phyloP scores from a whole-genome alignment of 2,888 invertebrate genomes.

The Sturmia bella region DNA sequence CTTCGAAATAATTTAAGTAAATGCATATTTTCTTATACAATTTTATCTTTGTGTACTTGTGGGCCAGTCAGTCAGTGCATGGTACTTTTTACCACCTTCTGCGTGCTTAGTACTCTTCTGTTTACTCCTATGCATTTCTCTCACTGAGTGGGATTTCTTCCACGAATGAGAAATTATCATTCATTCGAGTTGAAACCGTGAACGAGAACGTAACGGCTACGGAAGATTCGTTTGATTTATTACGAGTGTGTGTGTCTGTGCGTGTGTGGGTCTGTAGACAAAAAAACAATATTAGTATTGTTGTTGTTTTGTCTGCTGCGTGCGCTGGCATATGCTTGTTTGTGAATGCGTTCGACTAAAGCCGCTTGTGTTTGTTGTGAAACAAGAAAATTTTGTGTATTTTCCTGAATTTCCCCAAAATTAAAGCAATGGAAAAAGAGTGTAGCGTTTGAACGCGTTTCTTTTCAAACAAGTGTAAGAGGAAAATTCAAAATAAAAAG shows the following conservation, averaged over 20 bases:
- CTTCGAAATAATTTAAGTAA: too few species aligned
- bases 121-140: neutral
- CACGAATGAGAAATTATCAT: constrained; percentile 37
- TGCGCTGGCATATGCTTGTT: constrained; percentile 26
- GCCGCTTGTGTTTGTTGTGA: constrained; percentile 23
- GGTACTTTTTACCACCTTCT: constrained; percentile 22
- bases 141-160: constrained; percentile 40
- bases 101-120: neutral
- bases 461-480: constrained; percentile 54
- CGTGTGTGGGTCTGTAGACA: constrained; percentile 19
- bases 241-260: neutral
- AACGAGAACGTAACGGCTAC: constrained; percentile 47
- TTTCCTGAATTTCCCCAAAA: constrained; percentile 34
- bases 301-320: constrained; percentile 56
- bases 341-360: constrained; percentile 16
- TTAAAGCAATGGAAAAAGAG: neutral
- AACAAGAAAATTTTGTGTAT: constrained; percentile 27
- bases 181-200: constrained; percentile 70
- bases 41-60: too few species aligned
- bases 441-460: constrained; percentile 12
- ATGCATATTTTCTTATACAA: too few species aligned
- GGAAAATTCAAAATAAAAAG: constrained; percentile 51
- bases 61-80: too few species aligned
- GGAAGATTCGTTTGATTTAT: constrained; percentile 45
- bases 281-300: constrained; percentile 28